phyloP scores from a whole-genome alignment of 2,113 vertebrate species.

The Natator depressus region DNA sequence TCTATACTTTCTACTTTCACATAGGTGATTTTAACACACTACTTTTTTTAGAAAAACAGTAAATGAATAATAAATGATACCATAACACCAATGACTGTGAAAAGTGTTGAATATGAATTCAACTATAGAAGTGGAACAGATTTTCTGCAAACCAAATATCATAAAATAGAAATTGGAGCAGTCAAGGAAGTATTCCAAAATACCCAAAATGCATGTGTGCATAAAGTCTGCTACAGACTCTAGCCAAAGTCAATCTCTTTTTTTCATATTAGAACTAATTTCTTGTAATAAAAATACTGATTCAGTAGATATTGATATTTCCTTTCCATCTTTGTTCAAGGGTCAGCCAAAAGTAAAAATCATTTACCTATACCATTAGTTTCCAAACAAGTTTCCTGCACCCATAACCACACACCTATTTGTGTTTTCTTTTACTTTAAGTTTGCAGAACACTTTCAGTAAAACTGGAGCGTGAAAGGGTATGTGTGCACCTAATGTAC shows the following conservation, averaged over 20 bases:
- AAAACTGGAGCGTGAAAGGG: neutral
- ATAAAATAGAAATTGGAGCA: conserved; percentile 16
- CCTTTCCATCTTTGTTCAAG: conserved; percentile 52
- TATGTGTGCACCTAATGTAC: conserved; percentile 11
- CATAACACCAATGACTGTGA: neutral
- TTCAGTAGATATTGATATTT: conserved; percentile 61
- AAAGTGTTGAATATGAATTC: neutral
- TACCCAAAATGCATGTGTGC: conserved; percentile 28
- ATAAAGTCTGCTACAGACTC: conserved; percentile 8
- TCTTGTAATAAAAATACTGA: conserved; percentile 62
- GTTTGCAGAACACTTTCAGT: conserved; percentile 32
- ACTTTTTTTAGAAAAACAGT: neutral
- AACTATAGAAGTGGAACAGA: neutral
- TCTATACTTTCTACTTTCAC: neutral
- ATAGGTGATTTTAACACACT: neutral
- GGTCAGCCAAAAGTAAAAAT: conserved; percentile 72
- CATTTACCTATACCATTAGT: conserved; percentile 47
- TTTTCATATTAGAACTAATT: conserved; percentile 38
- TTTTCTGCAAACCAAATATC: conserved; percentile 35
- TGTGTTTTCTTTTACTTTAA: conserved; percentile 40
- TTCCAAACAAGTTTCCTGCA: conserved; percentile 57
- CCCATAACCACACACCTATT: conserved; percentile 35
- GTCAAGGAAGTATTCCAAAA: conserved; percentile 29
- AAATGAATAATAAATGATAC: neutral
- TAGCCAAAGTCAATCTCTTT: conserved; percentile 61